Base-by-base conservation (phyloP, 2,888 invertebrate genomes). In the Pogonocherus hispidulus region DNA sequence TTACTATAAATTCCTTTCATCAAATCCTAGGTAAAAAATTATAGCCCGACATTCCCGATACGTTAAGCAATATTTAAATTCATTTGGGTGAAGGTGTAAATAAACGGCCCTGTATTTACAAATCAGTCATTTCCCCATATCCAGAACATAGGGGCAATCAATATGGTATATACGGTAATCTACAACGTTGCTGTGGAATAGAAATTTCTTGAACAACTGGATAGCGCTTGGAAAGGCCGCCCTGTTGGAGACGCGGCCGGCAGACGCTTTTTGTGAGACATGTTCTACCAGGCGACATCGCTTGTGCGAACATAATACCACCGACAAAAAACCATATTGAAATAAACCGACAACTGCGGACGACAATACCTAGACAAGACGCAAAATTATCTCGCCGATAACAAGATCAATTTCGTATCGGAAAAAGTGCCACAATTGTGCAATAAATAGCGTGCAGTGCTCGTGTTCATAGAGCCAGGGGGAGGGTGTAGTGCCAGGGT, bases 341-440 rank as follows among this genome's bases (percentile, higher is more conserved):
- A 51, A 51, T 62, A 62, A 23, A 62, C 37, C 49, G 49, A 62
- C 62, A 62, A n/a, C 19, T 37, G 35, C 49, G 54, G 55, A 54
- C 56, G 51, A 62, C 67, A 65, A 68, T 71, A 49, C 66, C 66
- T 66, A 20, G 60, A 69, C 69, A 69, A 68, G 69, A 68, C 71
- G 67, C 73, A 72, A 76, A 77, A 75, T 79, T 76, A 77, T 77
- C 76, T 76, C 65, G 67, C 56, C 73, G 77, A 78, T 77, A 75
- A 77, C 76, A 77, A 76, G 76, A 76, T 78, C 77, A 76, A 75
- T 77, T 78, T 78, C 66, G 76, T 73, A 73, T 72, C 69, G 74
- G 73, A 79, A 80, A 80, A 80, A 79, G 78, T 75, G 65, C 75
- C 66, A 80, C 81, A 80, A 81, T 81, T 78, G 79, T 70, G 79